A percentile compares a stretch with the other conserved stretches of the same genome.
These are phyloP conservation scores for Sprattus sprattus DNA, from an alignment of 2,113 vertebrate species.

Conservation along the genomic window DNA sequence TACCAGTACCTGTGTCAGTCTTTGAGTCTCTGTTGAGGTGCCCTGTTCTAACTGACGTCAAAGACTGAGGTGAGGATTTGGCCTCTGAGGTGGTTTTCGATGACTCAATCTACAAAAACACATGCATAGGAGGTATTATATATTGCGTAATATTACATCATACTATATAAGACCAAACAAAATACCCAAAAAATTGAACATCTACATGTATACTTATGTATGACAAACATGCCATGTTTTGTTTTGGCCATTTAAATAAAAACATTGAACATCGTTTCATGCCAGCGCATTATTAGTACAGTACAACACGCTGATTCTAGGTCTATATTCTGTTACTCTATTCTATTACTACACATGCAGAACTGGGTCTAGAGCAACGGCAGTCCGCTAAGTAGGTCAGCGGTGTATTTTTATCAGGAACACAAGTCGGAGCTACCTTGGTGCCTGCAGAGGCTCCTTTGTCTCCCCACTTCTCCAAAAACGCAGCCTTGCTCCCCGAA, in stretches of 20 bases:
- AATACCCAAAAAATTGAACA: no score
- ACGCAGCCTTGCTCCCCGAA: slow-evolving; percentile 49
- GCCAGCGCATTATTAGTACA: background rate
- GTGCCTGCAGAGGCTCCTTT: slow-evolving; percentile 34
- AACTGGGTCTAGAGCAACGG: background rate
- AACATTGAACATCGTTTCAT: background rate
- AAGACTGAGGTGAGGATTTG: background rate
- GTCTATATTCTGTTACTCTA: background rate
- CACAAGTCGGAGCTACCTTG: slow-evolving; percentile 56
- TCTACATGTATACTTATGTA: no score
- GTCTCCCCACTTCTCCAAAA: slow-evolving; percentile 55
- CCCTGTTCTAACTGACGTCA: slow-evolving; percentile 28
- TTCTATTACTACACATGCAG: background rate
- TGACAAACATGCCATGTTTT: background rate
- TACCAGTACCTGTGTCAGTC: slow-evolving; percentile 37
- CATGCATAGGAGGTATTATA: background rate
- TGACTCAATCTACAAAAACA: slow-evolving; percentile 32
- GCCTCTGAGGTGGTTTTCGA: slow-evolving; percentile 28
- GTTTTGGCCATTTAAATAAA: background rate
- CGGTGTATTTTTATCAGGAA: background rate
- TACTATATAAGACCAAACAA: no score
- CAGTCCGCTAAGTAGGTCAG: background rate
- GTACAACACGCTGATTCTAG: background rate
- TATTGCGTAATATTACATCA: no score
- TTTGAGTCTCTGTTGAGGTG: background rate